Evolutionary conservation across 1,140 invertebrate species (phyloP), one percentile per base, ranked within the genome.

Genomic region (Anastatus disparis): DNA sequence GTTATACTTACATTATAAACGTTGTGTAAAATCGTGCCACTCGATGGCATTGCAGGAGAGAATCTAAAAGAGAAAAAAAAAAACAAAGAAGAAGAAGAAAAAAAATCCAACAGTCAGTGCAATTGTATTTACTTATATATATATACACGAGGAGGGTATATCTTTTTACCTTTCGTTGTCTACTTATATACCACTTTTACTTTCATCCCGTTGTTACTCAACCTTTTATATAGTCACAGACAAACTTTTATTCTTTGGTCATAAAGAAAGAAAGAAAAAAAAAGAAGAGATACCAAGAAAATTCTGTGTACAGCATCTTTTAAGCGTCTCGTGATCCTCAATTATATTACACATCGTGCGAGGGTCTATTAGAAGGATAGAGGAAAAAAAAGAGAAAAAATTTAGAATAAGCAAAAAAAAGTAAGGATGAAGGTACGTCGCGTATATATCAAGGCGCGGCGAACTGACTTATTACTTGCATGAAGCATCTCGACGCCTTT

Each of bases 151-250:
- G n/a, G n/a, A n/a, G n/a, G n/a, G n/a, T n/a, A n/a, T n/a, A n/a
- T n/a, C n/a, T n/a, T n/a, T n/a, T n/a, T n/a, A n/a, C n/a, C n/a
- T n/a, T n/a, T n/a, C n/a, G n/a, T n/a, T n/a, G n/a, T n/a, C n/a
- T n/a, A n/a, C n/a, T n/a, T n/a, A n/a, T n/a, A n/a, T n/a, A n/a
- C n/a, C 56, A 69, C 66, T 69, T 53, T 69, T 61, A 69, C 66
- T 69, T 69, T 69, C 66, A n/a, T 69, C 26, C 56, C 31, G 55
- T n/a, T 27, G 53, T 35, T 50, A 55, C 42, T 24, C 40, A 68
- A 50, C 44, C 8, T n/a, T n/a, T n/a, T n/a, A n/a, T n/a, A n/a
- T n/a, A n/a, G n/a, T n/a, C n/a, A n/a, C n/a, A n/a, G 22, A 6
- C 48, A n/a, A 52, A 52, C 12, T 52, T 52, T 1, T 22, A 55